Conservation (phyloP, 2,797 vertebrate species). For the Lepilemur septentrionalis region DNA sequence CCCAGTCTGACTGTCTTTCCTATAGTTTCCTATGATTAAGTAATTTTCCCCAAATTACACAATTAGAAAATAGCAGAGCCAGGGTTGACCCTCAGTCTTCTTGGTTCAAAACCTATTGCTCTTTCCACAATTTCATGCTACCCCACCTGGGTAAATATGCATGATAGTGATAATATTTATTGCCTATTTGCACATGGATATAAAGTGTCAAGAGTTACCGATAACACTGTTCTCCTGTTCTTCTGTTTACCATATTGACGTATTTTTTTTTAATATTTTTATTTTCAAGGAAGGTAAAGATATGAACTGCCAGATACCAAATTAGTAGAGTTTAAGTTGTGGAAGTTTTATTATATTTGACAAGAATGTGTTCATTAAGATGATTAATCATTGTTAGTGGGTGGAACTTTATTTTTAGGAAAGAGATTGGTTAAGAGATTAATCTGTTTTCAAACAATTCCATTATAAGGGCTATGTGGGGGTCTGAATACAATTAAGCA, state of each 20-base stretch:
- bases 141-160: neutral
- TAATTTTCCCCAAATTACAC: neutral
- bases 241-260: neutral
- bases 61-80: neutral
- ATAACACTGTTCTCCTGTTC: neutral
- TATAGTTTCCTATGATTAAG: neutral
- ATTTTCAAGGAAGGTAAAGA: neutral
- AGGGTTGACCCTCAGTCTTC: neutral
- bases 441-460: conserved; percentile 40
- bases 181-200: neutral
- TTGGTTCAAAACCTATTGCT: conserved; percentile 17
- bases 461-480: conserved; percentile 35
- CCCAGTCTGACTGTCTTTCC: neutral
- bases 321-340: neutral
- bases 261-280: conserved; percentile 25
- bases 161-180: neutral
- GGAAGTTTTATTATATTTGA: conserved; percentile 5
- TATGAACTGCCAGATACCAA: conserved; percentile 2
- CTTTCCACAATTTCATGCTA: neutral
- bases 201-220: neutral
- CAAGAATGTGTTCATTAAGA: conserved; percentile 3
- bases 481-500: conserved; percentile 62
- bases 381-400: conserved; percentile 21
- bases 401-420: conserved; percentile 40
- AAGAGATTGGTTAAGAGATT: neutral